A percentile compares a stretch with the other conserved stretches of the same genome.
These are phyloP conservation scores for Plagiodera versicolora DNA, from an alignment of 2,888 invertebrate species.

Conservation along the genomic window DNA sequence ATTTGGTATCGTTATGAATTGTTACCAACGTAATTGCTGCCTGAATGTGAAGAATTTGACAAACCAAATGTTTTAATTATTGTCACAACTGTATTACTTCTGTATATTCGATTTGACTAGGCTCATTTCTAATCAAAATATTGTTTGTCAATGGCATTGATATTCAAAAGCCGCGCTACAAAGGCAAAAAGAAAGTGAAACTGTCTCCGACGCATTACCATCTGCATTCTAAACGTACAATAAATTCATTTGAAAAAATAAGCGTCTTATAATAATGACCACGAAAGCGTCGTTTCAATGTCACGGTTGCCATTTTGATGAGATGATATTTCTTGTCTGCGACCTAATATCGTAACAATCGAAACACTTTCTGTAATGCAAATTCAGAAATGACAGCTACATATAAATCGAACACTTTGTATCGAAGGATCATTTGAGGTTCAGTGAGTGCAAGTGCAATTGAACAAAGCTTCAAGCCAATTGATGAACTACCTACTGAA, in stretches of 20 bases:
- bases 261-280: slow-evolving; percentile 23
- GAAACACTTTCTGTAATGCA: slow-evolving; percentile 32
- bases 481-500: background rate
- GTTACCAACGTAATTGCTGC: too few species aligned
- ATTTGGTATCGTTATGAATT: too few species aligned
- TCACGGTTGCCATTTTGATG: slow-evolving; percentile 32
- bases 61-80: too few species aligned
- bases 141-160: too few species aligned
- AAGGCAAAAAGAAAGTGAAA: background rate
- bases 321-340: slow-evolving; percentile 28
- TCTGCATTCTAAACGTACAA: slow-evolving; percentile 18
- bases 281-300: slow-evolving; percentile 23
- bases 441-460: background rate
- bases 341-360: slow-evolving; percentile 28
- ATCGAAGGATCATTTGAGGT: slow-evolving; percentile 9
- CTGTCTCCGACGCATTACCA: background rate
- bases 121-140: too few species aligned
- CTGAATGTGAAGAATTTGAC: too few species aligned
- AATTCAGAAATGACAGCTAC: slow-evolving; percentile 22
- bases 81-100: too few species aligned
- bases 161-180: background rate
- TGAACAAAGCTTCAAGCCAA: background rate
- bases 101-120: too few species aligned
- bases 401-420: slow-evolving; percentile 18
- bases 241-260: slow-evolving; percentile 12